Base-by-base conservation (phyloP, 2,113 vertebrate species). In the Carassius auratus region DNA sequence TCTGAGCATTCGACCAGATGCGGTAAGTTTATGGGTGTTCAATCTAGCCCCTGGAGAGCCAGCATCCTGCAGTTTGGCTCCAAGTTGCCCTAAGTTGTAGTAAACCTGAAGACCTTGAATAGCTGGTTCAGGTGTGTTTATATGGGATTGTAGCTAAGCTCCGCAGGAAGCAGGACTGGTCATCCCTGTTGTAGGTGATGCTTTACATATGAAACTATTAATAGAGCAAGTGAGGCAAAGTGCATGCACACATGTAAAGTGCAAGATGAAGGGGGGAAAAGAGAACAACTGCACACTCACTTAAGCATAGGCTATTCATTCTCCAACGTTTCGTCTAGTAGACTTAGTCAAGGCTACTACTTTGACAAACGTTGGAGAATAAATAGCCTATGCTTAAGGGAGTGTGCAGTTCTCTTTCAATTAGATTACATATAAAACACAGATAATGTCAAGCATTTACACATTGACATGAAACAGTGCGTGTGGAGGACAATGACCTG, bases 41-140 rank as follows among this genome's bases (percentile, higher is more conserved):
- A 36, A 14, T 62, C 5, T 69, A 38, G 66, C 3, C 9, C 17
- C 66, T 68, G 0, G 26, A 33, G 30, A 30, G 17, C 52, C 57
- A 80, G 1, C 5, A 0, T 48, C 26, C 26, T 15, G 8, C 19
- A 33, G 19, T 73, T 66, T 42, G 38, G 8, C 14, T 9, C 17
- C 12, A 17, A 17, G 33, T 26, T 15, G 71, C n/a, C 42, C 21
- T 4, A 75, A 59, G 21, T n/a, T 19, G 0, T 9, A 76, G n/a
- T 55, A 76, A 76, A 19, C 74, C 74, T 76, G 74, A 55, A 76
- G 74, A 76, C 74, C 74, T 55, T 33, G 48, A 76, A 76, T 76
- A 30, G 23, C 74, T 76, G 7, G 74, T 55, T 76, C 45, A 52
- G 66, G 33, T 26, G 5, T 52, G 23, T 76, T 52, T 76, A 52